Evolutionary conservation across 2,888 invertebrate genomes (phyloP).

Genomic region (Drosophila hamatofila): DNA sequence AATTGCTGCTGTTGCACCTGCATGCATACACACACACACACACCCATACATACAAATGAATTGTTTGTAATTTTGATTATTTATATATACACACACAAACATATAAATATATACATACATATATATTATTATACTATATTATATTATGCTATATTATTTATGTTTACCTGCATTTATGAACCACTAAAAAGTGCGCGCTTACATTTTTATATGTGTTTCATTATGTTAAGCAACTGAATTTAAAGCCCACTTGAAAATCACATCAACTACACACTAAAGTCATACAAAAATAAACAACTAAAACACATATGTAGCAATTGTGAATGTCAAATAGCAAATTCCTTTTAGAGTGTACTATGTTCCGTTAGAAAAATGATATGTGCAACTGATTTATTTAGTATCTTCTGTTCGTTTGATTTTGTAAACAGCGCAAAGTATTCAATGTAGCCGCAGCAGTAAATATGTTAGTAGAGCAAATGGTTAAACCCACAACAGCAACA

Average conservation of each 20-base stretch:
- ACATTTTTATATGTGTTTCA: slow-evolving; percentile 54
- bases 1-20: slow-evolving; percentile 69
- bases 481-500: slow-evolving; percentile 75
- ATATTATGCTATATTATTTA: slow-evolving; percentile 69
- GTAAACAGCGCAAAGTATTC: slow-evolving; percentile 64
- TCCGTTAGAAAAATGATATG: slow-evolving; percentile 38
- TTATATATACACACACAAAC: slow-evolving; percentile 40
- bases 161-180: slow-evolving; percentile 72
- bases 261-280: slow-evolving; percentile 29
- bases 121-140: slow-evolving; percentile 31
- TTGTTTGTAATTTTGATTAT: slow-evolving; percentile 50
- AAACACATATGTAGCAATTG: slow-evolving; percentile 11
- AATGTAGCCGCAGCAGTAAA: slow-evolving; percentile 50
- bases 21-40: slow-evolving; percentile 12
- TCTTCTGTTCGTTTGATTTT: slow-evolving; percentile 28
- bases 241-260: slow-evolving; percentile 43
- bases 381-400: slow-evolving; percentile 22
- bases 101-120: slow-evolving; percentile 25
- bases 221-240: slow-evolving; percentile 69
- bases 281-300: slow-evolving; percentile 9
- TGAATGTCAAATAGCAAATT: slow-evolving; percentile 20
- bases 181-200: slow-evolving; percentile 48
- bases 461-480: slow-evolving; percentile 62
- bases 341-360: slow-evolving; percentile 19
- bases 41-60: slow-evolving; percentile 18